A percentile compares a stretch with the other conserved stretches of the same genome.
Conservation (phyloP, 2,888 invertebrate genomes). For the Allophyes oxyacanthae region DNA sequence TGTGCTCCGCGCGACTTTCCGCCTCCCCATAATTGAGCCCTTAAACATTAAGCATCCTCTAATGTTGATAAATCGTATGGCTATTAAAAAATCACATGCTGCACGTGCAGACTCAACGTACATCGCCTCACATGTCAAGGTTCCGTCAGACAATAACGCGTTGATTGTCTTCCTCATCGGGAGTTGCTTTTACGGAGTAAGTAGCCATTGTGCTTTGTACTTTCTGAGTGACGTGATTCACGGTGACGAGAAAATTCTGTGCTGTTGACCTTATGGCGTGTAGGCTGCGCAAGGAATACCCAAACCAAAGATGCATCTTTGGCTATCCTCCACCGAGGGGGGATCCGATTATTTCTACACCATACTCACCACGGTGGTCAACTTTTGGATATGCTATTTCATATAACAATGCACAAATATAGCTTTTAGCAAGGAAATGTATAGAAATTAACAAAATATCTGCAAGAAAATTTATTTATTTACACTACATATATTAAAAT, state of each 20-base stretch:
- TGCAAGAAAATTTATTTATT: no score
- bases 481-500: no score
- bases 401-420: no score
- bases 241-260: constrained; percentile 3
- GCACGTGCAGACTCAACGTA: background rate
- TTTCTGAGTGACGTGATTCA: constrained; percentile 25
- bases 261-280: constrained; percentile 14
- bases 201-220: constrained; percentile 35
- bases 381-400: no score
- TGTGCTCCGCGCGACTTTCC: no score
- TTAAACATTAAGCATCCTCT: background rate
- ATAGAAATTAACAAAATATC: no score
- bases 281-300: background rate
- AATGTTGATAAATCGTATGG: background rate
- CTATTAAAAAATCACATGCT: constrained; percentile 2
- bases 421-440: no score
- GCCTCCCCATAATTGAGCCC: background rate
- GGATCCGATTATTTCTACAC: no score
- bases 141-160: constrained; percentile 35
- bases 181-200: constrained; percentile 19
- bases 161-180: constrained; percentile 34
- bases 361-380: no score
- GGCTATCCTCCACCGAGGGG: no score
- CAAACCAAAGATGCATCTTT: no score
- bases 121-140: constrained; percentile 23